These are phyloP conservation scores for Rotaria magnacalcarata DNA, from an alignment of 2,888 invertebrate genomes.

Conservation along the genomic window DNA sequence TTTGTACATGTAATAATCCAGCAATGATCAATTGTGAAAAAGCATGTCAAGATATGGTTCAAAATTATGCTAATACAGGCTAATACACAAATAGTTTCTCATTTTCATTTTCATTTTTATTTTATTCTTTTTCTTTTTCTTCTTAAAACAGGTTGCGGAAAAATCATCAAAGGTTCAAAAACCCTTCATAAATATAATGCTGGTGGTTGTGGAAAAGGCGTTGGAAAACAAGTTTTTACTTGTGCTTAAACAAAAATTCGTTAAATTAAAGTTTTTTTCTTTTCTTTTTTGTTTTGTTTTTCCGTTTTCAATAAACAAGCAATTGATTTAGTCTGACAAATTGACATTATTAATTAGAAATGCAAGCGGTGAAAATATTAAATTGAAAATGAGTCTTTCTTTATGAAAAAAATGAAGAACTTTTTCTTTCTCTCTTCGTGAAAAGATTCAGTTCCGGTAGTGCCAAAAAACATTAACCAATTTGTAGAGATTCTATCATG, in stretches of 20 bases:
- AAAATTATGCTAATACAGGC: neutral
- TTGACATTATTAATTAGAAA: neutral
- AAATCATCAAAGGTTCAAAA: neutral
- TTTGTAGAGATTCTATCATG: neutral
- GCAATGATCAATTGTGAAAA: constrained; percentile 23
- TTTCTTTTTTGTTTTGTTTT: neutral
- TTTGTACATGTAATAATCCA: constrained; percentile 8
- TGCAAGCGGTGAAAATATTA: neutral
- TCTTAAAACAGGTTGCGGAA: neutral
- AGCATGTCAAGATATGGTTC: neutral
- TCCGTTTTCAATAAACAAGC: neutral
- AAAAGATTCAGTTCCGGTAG: neutral
- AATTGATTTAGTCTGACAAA: neutral
- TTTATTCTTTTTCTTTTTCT: neutral
- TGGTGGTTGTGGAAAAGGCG: neutral
- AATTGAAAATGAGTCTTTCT: neutral
- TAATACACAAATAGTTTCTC: neutral
- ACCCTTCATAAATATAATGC: neutral
- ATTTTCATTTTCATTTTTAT: neutral
- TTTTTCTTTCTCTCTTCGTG: neutral
- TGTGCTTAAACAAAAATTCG: neutral
- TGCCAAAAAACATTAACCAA: neutral
- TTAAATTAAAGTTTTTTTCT: neutral
- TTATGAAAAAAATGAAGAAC: too few species aligned
- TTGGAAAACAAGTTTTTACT: neutral